phyloP scores from a whole-genome alignment of 2,113 vertebrate species.

The Shinisaurus crocodilurus region DNA sequence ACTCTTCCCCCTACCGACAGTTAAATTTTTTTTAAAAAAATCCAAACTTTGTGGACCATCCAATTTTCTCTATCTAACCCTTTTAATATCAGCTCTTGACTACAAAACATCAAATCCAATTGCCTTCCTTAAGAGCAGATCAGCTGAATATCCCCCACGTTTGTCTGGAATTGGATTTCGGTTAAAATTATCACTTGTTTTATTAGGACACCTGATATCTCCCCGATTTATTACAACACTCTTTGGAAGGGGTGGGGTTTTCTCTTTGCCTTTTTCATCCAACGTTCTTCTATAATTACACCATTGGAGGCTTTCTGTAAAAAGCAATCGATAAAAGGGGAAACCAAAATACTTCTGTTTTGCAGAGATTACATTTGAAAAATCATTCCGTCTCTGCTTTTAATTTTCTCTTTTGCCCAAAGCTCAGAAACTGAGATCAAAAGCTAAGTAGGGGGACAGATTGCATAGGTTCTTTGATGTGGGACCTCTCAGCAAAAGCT shows the following conservation, averaged over 20 bases:
- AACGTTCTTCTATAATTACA: conserved; percentile 55
- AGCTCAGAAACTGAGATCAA: not conserved
- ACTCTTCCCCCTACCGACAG: not conserved
- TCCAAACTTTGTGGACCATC: conserved; percentile 2
- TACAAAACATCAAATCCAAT: conserved; percentile 21
- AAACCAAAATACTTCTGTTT: conserved; percentile 53
- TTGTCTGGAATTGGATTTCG: conserved; percentile 54
- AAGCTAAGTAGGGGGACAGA: not conserved
- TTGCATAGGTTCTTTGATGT: not conserved
- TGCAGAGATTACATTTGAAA: conserved; percentile 50
- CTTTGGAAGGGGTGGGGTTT: not conserved
- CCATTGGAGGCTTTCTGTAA: conserved; percentile 36
- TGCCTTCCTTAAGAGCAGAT: conserved; percentile 17
- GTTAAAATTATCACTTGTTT: conserved; percentile 56
- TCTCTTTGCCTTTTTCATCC: conserved; percentile 29
- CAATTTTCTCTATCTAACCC: conserved; percentile 2
- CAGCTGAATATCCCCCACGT: not conserved
- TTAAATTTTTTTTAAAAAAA: not conserved
- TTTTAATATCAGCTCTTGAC: conserved; percentile 14
- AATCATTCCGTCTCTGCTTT: conserved; percentile 52
- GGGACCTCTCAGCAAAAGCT: not conserved
- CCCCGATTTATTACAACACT: conserved; percentile 3
- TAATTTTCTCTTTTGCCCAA: conserved; percentile 55
- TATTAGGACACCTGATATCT: conserved; percentile 37
- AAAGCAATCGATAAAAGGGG: conserved; percentile 50